phyloP scores from a whole-genome alignment of 2,888 invertebrate genomes.

The Drosophila infuscata region DNA sequence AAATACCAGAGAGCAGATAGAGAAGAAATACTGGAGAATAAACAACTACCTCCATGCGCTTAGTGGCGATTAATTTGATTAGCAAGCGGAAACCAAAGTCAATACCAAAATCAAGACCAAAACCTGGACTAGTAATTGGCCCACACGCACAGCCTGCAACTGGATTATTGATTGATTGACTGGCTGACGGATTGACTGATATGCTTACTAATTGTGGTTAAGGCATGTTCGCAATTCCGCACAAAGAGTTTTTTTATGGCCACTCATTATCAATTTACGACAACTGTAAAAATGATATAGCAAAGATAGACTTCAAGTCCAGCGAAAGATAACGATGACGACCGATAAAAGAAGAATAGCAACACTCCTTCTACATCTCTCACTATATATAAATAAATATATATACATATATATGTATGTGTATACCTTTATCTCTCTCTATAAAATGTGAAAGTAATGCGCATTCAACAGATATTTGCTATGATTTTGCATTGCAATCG shows the following conservation, averaged over 20 bases:
- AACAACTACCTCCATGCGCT: conserved; percentile 29
- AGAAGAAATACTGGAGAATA: conserved; percentile 11
- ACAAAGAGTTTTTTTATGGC: conserved; percentile 2
- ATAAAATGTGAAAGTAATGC: conserved; percentile 53
- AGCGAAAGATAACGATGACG: conserved; percentile 20
- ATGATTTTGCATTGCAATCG: conserved; percentile 30
- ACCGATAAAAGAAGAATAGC: conserved; percentile 20
- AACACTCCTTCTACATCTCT: not conserved
- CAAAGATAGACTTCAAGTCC: conserved; percentile 22
- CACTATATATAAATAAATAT: not conserved
- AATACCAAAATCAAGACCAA: conserved; percentile 25
- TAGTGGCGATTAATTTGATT: conserved; percentile 67
- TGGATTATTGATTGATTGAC: conserved; percentile 9
- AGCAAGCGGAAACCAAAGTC: conserved; percentile 65
- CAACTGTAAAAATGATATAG: conserved; percentile 13
- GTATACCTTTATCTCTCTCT: not conserved
- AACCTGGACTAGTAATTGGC: conserved; percentile 22
- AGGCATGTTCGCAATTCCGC: conserved; percentile 1
- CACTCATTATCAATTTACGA: conserved; percentile 9
- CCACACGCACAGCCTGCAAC: conserved; percentile 50
- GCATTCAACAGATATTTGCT: conserved; percentile 39
- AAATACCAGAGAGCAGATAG: not conserved
- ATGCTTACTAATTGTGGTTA: conserved; percentile 37
- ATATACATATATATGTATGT: not conserved
- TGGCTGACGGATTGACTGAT: conserved; percentile 25